Percentiles rank a stretch among this genome's conserved stretches.
These are phyloP conservation scores for Lordiphosa collinella DNA, from an alignment of 1,140 invertebrate genomes.

Conservation along the genomic window DNA sequence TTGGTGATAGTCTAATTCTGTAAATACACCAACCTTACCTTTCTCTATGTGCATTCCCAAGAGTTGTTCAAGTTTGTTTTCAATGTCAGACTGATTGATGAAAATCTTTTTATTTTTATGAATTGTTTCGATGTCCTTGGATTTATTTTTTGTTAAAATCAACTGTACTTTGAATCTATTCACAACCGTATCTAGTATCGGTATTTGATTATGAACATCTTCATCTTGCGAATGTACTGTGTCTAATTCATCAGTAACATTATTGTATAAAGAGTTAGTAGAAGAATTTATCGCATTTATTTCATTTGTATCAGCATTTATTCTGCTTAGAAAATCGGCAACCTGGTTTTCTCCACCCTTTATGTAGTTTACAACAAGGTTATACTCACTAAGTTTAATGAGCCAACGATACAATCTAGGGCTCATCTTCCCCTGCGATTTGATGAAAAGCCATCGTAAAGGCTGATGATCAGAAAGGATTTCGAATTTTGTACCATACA, in stretches of 20 bases:
- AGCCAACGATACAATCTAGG: slow-evolving; percentile 58
- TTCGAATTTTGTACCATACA: slow-evolving; percentile 80
- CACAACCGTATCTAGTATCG: slow-evolving; percentile 15
- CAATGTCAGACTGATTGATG: neutral
- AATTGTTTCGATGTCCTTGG: slow-evolving; percentile 1
- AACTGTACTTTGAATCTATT: slow-evolving; percentile 19
- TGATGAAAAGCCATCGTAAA: slow-evolving; percentile 80
- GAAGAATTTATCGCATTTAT: neutral
- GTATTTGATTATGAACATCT: too few species aligned
- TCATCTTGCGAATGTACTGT: too few species aligned
- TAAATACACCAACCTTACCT: neutral
- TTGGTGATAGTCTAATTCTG: too few species aligned
- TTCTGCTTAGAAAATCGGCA: slow-evolving; percentile 10
- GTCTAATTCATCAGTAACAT: too few species aligned
- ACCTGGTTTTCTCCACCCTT: slow-evolving; percentile 46
- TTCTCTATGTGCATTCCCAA: neutral
- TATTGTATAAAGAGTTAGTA: neutral
- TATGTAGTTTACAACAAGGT: slow-evolving; percentile 80
- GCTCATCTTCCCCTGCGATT: slow-evolving; percentile 2
- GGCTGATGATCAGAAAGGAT: slow-evolving; percentile 81
- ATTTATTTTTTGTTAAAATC: slow-evolving; percentile 16
- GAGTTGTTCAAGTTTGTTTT: neutral
- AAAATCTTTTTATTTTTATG: neutral
- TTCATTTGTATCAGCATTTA: neutral
- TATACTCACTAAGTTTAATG: slow-evolving; percentile 79